Base-by-base conservation (phyloP, 2,888 invertebrate species). In the Drosophila borborema region DNA sequence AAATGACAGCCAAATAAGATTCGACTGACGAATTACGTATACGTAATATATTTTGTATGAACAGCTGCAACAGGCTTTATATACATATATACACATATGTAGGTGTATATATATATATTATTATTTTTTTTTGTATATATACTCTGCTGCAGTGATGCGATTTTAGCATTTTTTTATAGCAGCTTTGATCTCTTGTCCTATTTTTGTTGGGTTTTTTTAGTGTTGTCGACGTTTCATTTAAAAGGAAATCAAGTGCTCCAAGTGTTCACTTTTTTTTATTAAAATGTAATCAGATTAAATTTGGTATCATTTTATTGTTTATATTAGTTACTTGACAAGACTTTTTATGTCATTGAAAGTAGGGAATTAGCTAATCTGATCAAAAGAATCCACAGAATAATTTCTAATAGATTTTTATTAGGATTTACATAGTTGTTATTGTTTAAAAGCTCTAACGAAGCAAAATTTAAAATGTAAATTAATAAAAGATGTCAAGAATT, bases 1-100 rank as follows among this genome's bases (percentile, higher is more conserved):
- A 59, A 66, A 49, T 62, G 77, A 64, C 75, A 74, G 53, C 68
- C 69, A 60, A 67, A 74, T 74, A 40, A 45, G 61, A 46, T 12
- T 56, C 36, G 46, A 46, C 12, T 75, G 76, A 76, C 64, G 53
- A 69, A 76, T 76, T 75, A 23, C 49, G 56, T 41, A 64, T 54
- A 62, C 66, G 58, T 70, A 38, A 34, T 58, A 41, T n/a, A 40
- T 34, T 40, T 63, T 59, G 56, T 61, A 10, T 79, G 43, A 46
- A 48, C 65, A 73, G 34, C 58, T 72, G 74, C 58, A 41, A 60
- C 31, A 34, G 38, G 28, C 34, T 10, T 63, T 28, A 34, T 34
- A 34, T 18, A 34, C 18, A 34, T 18, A 6, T 20, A 2, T 16
- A 16, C 2, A 14, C 23, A 41, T 36, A 31, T 10, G 12, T 18